Evolutionary conservation across 2,888 invertebrate genomes (phyloP), one percentile per base, ranked within the genome.

Genomic region (Shargacucullia verbasci): DNA sequence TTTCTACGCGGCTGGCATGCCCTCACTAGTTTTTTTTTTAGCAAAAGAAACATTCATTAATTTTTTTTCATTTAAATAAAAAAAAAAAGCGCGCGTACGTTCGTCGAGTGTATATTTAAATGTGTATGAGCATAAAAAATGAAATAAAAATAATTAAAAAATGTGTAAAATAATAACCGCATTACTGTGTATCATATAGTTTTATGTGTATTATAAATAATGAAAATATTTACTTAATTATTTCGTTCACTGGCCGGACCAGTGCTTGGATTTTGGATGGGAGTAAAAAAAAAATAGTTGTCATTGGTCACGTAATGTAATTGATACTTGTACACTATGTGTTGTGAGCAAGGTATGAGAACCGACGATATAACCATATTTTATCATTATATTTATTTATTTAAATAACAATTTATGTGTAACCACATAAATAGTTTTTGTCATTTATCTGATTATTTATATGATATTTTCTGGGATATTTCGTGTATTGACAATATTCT

Each of bases 101-200:
- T 52, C 53, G 62, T 60, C 58, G 57, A 59, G 39, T 67, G 70
- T 73, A 70, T 73, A 73, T 70, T 67, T 67, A 64, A 73, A 73
- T 65, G 63, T 65, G 67, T 73, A 73, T 34, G 57, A 63, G 54
- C 56, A 70, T 67, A 61, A 73, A 71, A 67, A 70, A 62, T 58
- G 25, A 59, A 67, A 70, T 59, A 61, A 63, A 74, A 65, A 70
- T 63, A 69, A 66, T 59, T 61, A 57, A 69, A 63, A 69, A 59
- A 62, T 79, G 75, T 76, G 76, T 88, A 83, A 87, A 86, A 79
- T 76, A 81, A 85, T 85, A 82, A 82, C 80, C 77, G 76, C 76
- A 75, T 78, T 79, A 80, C 73, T 75, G 68, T 89, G 88, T 90
- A 88, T 85, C 82, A 86, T 89, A 89, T 90, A 90, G 85, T 78